phyloP scores from a whole-genome alignment of 1,140 invertebrate species.

The Saxidomus purpurata region DNA sequence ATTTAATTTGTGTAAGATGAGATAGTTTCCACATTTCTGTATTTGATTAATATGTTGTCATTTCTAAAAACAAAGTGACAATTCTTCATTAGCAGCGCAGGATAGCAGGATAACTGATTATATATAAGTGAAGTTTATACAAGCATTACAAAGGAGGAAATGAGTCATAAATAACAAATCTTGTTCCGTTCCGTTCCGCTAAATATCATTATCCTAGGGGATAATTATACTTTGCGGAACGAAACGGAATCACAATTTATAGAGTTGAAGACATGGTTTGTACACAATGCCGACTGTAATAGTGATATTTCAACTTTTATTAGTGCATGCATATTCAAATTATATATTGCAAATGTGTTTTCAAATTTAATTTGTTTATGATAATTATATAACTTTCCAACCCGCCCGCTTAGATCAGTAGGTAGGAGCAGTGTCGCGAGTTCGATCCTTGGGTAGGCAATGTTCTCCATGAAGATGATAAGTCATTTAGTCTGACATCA shows the following conservation, averaged over 20 bases:
- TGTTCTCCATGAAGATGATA: neutral
- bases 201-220: neutral
- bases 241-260: neutral
- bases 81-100: neutral
- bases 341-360: no score
- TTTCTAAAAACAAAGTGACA: neutral
- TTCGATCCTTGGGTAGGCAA: neutral
- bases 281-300: neutral
- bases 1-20: no score
- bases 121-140: slow-evolving; percentile 2
- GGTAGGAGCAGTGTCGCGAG: neutral
- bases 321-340: neutral
- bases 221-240: neutral
- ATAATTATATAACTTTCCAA: neutral
- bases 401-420: neutral
- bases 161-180: neutral
- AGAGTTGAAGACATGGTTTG: neutral
- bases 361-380: neutral
- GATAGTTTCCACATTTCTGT: slow-evolving; percentile 4
- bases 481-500: neutral
- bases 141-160: neutral
- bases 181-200: slow-evolving; percentile 1
- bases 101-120: neutral
- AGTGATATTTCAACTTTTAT: neutral
- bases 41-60: neutral